phyloP scores from a whole-genome alignment of 2,888 invertebrate species.

The Cataglyphis livida region DNA sequence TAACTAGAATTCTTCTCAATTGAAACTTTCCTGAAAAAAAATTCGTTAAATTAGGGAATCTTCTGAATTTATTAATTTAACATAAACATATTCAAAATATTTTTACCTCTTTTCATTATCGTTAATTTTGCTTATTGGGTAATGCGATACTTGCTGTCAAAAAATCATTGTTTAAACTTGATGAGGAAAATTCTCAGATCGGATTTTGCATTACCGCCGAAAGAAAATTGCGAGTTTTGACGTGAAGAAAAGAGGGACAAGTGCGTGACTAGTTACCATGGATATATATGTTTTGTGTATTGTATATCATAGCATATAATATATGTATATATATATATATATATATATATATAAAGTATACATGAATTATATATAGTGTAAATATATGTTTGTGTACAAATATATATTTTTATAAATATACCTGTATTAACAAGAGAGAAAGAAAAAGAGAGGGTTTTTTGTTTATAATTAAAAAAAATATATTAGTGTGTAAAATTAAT shows the following conservation, averaged over 20 bases:
- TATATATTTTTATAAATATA: neutral
- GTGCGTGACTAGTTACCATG: constrained; percentile 62
- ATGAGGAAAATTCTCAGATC: constrained; percentile 49
- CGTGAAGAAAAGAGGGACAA: constrained; percentile 45
- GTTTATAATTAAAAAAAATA: neutral
- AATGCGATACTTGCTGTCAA: constrained; percentile 32
- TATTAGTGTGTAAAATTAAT: neutral
- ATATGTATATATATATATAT: neutral
- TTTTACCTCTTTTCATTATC: constrained; percentile 66
- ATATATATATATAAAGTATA: neutral
- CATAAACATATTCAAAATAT: neutral
- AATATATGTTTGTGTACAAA: neutral
- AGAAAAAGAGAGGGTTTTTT: neutral
- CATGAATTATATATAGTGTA: too few species aligned
- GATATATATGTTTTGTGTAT: constrained; percentile 38
- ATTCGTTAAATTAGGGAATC: neutral
- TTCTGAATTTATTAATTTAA: constrained; percentile 7
- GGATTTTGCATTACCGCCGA: constrained; percentile 64
- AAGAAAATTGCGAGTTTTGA: constrained; percentile 42
- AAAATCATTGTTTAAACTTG: constrained; percentile 44
- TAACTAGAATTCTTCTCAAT: constrained; percentile 44
- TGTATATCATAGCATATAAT: neutral
- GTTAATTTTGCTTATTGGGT: constrained; percentile 54
- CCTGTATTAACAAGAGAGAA: too few species aligned
- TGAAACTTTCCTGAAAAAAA: constrained; percentile 62